Percentiles rank a stretch among this genome's conserved stretches.
Conservation (phyloP, 2,113 vertebrate genomes). For the Osmerus eperlanus region DNA sequence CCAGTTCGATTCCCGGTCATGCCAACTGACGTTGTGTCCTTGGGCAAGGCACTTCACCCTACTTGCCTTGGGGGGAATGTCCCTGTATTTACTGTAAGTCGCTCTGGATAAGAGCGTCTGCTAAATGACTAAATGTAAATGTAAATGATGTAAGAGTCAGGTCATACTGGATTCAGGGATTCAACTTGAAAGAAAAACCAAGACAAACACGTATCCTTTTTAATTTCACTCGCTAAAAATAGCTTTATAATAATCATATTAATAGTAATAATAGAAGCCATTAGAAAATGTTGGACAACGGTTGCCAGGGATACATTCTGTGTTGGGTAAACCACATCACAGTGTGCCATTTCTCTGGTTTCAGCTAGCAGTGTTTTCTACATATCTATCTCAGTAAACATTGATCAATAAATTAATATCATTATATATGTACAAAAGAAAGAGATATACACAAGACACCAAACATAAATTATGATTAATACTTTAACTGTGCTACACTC, state of each 20-base stretch:
- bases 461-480: conserved; percentile 43
- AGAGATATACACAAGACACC: conserved; percentile 39
- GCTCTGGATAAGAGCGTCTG: no score
- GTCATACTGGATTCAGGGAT: conserved; percentile 31
- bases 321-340: conserved; percentile 77
- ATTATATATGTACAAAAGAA: conserved; percentile 56
- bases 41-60: no score
- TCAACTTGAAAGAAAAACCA: conserved; percentile 48
- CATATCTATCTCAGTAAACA: conserved; percentile 63
- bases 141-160: not conserved
- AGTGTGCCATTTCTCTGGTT: conserved; percentile 76
- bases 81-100: no score
- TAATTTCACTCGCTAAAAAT: conserved; percentile 77
- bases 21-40: no score
- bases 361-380: conserved; percentile 59
- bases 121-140: no score
- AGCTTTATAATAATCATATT: conserved; percentile 78
- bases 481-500: conserved; percentile 34
- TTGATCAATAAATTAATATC: conserved; percentile 52
- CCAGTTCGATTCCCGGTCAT: no score
- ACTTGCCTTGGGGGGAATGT: no score
- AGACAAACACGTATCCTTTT: conserved; percentile 40
- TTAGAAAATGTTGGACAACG: conserved; percentile 75
- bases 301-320: conserved; percentile 79
- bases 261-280: conserved; percentile 71